Conservation (phyloP, 2,888 invertebrate species). For the Latrodectus hesperus region DNA sequence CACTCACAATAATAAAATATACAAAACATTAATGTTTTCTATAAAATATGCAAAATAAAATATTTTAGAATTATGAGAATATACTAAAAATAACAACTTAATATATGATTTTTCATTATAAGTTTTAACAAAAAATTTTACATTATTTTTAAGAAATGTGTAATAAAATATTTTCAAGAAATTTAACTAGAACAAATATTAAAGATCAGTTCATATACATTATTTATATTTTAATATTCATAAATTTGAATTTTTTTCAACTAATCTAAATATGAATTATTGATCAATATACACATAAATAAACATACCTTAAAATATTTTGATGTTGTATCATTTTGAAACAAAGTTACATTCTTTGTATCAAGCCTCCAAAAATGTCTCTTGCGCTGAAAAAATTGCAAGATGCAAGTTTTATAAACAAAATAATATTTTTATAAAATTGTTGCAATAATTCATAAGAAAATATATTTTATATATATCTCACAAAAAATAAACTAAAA, state of each 20-base stretch:
- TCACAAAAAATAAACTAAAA: background rate
- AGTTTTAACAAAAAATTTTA: too few species aligned
- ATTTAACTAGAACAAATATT: too few species aligned
- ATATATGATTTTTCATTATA: too few species aligned
- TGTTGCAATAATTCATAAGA: background rate
- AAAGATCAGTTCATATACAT: background rate
- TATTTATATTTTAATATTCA: background rate
- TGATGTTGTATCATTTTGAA: constrained; percentile 91
- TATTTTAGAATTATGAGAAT: too few species aligned
- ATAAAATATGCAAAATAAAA: too few species aligned
- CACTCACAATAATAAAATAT: too few species aligned
- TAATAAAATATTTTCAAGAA: too few species aligned
- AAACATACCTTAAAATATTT: constrained; percentile 88
- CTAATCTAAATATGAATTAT: background rate
- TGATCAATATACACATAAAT: background rate
- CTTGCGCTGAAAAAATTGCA: constrained; percentile 77
- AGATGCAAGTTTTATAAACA: too few species aligned
- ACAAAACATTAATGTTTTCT: too few species aligned
- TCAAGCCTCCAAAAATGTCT: constrained; percentile 98
- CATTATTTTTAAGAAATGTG: too few species aligned
- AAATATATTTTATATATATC: constrained; percentile 7
- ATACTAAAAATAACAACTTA: too few species aligned
- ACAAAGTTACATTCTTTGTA: constrained; percentile 94
- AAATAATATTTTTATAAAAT: too few species aligned
- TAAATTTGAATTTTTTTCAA: background rate